Evolutionary conservation across 92 coral and sea anemone species (phyloP).

Genomic region (Paramuricea clavata): DNA sequence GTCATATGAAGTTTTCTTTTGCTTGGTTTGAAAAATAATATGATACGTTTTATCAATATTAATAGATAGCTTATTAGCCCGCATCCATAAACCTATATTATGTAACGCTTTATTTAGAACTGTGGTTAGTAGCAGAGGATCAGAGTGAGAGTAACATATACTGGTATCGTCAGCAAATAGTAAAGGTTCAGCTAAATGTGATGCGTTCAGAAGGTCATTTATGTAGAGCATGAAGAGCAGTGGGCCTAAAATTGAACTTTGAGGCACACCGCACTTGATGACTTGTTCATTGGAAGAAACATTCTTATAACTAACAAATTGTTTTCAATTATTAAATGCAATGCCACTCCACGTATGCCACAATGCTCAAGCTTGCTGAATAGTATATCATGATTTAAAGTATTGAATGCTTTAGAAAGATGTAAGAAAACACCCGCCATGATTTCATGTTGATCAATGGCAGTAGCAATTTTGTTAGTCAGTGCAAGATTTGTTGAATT

Average conservation of each 20-base stretch:
- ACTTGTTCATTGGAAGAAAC: slow-evolving; percentile 30
- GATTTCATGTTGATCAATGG: slow-evolving; percentile 58
- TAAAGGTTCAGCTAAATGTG: slow-evolving; percentile 22
- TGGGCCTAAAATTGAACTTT: slow-evolving; percentile 59
- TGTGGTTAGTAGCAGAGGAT: slow-evolving; percentile 25
- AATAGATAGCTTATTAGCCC: slow-evolving; percentile 20
- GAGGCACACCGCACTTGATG: slow-evolving; percentile 45
- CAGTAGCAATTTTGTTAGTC: slow-evolving; percentile 49
- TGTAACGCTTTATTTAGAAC: slow-evolving; percentile 18
- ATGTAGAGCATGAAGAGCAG: slow-evolving; percentile 44
- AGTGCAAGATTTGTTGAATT: slow-evolving; percentile 49
- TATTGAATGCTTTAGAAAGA: slow-evolving; percentile 68
- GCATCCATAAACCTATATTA: slow-evolving; percentile 7
- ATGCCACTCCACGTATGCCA: slow-evolving; percentile 50
- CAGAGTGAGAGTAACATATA: slow-evolving; percentile 50
- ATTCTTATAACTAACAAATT: slow-evolving; percentile 58
- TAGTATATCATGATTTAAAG: slow-evolving; percentile 44
- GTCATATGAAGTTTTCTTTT: not conserved
- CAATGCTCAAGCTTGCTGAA: not conserved
- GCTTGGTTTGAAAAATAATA: slow-evolving; percentile 4
- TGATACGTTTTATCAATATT: slow-evolving; percentile 23
- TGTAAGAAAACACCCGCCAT: slow-evolving; percentile 56
- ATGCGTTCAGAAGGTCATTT: slow-evolving; percentile 36
- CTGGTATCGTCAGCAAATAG: slow-evolving; percentile 59
- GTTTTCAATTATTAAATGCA: slow-evolving; percentile 49